A percentile compares a stretch with the other conserved stretches of the same genome.
These are phyloP conservation scores for Dexiosoma caninum DNA, from an alignment of 2,888 invertebrate species.

Conservation along the genomic window DNA sequence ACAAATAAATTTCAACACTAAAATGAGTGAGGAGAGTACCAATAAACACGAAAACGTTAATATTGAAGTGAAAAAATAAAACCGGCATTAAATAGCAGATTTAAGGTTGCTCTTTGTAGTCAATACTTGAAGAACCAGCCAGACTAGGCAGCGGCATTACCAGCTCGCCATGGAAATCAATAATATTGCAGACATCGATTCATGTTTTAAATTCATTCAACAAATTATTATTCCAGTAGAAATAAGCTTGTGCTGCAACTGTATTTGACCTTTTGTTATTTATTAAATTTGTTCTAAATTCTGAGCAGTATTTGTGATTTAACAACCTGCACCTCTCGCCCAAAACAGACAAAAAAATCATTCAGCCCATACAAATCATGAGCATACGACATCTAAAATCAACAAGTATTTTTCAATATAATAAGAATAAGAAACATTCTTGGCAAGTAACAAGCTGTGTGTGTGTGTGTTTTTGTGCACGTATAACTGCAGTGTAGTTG, in stretches of 20 bases:
- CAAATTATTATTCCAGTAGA: too few relatives aligned
- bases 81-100: too few relatives aligned
- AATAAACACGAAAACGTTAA: background rate
- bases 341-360: background rate
- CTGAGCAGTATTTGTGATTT: background rate
- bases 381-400: background rate
- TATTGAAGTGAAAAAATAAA: background rate
- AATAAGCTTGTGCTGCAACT: too few relatives aligned
- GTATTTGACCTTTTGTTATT: too few relatives aligned
- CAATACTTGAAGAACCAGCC: too few relatives aligned
- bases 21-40: background rate
- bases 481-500: too few relatives aligned
- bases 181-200: background rate
- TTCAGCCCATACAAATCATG: background rate
- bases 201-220: too few relatives aligned
- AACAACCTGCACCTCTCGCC: background rate
- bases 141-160: too few relatives aligned
- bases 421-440: background rate
- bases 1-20: background rate
- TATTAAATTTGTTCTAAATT: constrained; percentile 1
- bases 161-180: background rate
- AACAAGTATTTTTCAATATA: background rate
- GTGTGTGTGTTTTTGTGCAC: too few relatives aligned
- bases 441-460: background rate
- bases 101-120: too few relatives aligned